Conservation (phyloP, 2,113 vertebrate species). For the Echinops telfairi region DNA sequence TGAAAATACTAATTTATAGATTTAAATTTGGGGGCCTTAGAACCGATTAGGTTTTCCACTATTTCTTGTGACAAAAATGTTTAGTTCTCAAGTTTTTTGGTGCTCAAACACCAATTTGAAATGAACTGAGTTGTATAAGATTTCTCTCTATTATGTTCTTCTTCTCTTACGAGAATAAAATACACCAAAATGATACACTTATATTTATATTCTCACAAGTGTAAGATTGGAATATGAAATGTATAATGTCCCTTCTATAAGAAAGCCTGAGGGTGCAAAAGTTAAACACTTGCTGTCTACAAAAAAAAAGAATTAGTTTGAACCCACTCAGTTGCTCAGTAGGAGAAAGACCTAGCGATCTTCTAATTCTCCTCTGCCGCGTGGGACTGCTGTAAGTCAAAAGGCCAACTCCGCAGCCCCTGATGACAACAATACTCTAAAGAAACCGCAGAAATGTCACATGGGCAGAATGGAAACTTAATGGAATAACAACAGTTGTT, state of each 20-base stretch:
- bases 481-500: neutral
- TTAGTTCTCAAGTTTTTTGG: no score
- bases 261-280: no score
- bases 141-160: neutral
- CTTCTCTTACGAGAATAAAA: neutral
- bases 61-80: no score
- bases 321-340: no score
- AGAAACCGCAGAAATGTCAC: constrained; percentile 56
- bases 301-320: no score
- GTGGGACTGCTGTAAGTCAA: neutral
- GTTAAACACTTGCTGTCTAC: no score
- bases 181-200: neutral
- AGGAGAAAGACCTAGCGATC: no score
- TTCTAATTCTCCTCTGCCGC: neutral
- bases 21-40: no score
- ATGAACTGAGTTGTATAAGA: no score
- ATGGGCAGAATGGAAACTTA: neutral
- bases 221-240: constrained; percentile 70
- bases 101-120: no score
- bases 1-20: no score
- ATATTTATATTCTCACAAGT: constrained; percentile 56
- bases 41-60: no score
- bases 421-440: neutral
- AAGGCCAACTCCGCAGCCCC: neutral
- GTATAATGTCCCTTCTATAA: constrained; percentile 37